These are phyloP conservation scores for Circaetus cinerascens DNA, from an alignment of 2,113 vertebrate species.

Conservation along the genomic window DNA sequence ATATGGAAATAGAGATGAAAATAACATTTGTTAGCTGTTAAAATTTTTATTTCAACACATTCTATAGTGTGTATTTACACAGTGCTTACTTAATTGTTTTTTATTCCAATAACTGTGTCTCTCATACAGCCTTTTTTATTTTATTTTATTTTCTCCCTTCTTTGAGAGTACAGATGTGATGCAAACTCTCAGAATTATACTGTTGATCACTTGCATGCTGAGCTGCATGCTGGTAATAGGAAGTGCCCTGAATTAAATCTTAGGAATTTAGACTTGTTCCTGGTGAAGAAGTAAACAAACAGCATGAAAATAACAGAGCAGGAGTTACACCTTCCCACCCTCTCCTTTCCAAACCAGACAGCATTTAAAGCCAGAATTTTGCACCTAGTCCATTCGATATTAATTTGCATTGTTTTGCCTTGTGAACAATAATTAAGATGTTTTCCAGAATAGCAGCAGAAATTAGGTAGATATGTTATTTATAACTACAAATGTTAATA, in stretches of 20 bases:
- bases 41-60: not conserved
- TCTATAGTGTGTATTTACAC: not conserved
- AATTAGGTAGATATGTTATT: not conserved
- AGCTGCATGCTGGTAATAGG: constrained; percentile 14
- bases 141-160: not conserved
- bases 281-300: constrained; percentile 24
- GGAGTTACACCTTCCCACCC: not conserved
- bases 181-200: not conserved
- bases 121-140: not conserved
- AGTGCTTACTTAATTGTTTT: not conserved
- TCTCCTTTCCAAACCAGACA: not conserved
- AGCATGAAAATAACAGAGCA: not conserved
- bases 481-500: not conserved
- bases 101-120: not conserved
- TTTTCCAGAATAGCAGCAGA: not conserved
- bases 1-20: not conserved
- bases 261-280: constrained; percentile 35
- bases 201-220: constrained; percentile 29
- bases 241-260: constrained; percentile 36
- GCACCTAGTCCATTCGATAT: not conserved
- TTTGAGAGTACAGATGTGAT: not conserved
- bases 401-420: not conserved
- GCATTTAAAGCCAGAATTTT: not conserved
- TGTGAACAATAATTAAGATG: not conserved
- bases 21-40: not conserved